Percentiles rank a stretch among this genome's conserved stretches.
Evolutionary conservation across 2,797 vertebrate species (phyloP).

Genomic region (Melopsittacus undulatus): DNA sequence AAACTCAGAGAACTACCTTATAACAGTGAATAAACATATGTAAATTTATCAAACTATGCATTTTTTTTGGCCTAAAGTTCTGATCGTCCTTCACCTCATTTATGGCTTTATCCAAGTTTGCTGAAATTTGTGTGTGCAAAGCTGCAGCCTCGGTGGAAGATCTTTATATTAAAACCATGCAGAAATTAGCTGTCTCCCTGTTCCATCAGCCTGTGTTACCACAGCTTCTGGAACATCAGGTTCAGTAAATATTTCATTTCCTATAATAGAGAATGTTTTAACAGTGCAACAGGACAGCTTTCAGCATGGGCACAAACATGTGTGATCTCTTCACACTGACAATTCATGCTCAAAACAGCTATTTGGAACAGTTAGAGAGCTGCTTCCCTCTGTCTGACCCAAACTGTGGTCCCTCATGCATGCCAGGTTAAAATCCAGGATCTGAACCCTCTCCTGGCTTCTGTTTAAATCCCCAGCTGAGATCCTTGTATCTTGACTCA

Average conservation of each 20-base stretch:
- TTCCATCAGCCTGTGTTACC: neutral
- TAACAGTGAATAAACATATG: neutral
- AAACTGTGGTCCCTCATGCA: neutral
- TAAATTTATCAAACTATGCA: neutral
- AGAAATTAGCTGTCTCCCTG: neutral
- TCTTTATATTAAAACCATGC: neutral
- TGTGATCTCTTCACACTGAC: neutral
- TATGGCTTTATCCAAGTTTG: neutral
- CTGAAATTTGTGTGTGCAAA: neutral
- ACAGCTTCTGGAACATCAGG: neutral
- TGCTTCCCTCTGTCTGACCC: neutral
- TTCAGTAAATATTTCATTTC: neutral
- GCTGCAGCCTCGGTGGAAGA: neutral
- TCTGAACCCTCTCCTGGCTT: neutral
- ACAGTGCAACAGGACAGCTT: neutral
- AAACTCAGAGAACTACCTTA: neutral
- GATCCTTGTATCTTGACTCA: neutral
- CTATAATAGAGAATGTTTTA: neutral
- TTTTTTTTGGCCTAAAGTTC: neutral
- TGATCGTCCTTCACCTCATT: neutral
- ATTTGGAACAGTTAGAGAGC: neutral
- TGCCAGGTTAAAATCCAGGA: neutral
- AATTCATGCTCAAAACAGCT: neutral
- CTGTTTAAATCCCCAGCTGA: neutral
- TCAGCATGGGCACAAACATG: neutral